Evolutionary conservation across 2,113 vertebrate species (phyloP).

Genomic region (Colinus virginianus): DNA sequence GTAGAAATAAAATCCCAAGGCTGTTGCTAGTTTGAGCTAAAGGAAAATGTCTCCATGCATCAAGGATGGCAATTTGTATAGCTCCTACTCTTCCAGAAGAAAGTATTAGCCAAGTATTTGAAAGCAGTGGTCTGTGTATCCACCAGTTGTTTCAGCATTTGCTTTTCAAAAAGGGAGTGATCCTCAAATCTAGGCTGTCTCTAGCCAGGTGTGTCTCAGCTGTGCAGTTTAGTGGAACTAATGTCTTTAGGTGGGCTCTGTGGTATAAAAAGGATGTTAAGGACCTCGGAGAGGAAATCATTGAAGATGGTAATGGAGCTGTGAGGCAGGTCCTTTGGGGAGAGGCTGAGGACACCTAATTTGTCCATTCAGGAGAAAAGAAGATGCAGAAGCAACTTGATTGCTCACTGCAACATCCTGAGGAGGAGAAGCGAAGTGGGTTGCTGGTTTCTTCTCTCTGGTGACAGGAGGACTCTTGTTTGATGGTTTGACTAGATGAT

Average conservation of each 20-base stretch:
- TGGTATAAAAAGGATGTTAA: neutral
- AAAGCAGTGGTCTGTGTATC: fast-evolving
- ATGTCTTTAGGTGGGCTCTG: neutral
- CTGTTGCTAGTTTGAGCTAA: neutral
- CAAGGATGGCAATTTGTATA: neutral
- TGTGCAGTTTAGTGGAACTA: neutral
- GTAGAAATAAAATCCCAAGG: neutral
- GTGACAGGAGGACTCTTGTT: neutral
- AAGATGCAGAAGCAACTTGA: neutral
- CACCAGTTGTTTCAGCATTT: neutral
- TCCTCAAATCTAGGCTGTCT: neutral
- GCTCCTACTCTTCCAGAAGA: neutral
- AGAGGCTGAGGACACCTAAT: neutral
- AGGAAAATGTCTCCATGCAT: neutral
- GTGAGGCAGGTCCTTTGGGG: neutral
- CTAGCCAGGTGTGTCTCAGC: neutral
- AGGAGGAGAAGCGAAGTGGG: neutral
- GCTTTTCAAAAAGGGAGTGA: neutral
- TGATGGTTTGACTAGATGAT: no score
- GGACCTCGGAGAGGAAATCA: neutral
- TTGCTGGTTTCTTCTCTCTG: neutral
- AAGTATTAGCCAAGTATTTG: neutral
- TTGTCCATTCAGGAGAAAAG: neutral
- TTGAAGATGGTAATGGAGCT: neutral
- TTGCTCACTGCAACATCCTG: neutral